Conservation (phyloP, 2,888 invertebrate species). For the Heliconius aoede region DNA sequence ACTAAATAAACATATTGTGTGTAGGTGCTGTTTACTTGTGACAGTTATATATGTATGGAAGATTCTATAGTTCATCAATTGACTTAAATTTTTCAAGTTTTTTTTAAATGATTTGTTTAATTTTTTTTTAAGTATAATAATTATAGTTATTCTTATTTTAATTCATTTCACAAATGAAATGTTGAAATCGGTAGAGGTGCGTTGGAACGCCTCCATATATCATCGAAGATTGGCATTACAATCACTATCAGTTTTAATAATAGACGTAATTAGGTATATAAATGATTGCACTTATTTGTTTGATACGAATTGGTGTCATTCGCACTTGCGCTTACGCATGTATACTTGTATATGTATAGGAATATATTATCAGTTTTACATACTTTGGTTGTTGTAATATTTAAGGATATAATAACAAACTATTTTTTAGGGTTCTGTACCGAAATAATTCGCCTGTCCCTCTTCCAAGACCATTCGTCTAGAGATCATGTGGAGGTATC, state of each 20-base stretch:
- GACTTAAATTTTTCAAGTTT: neutral
- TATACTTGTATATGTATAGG: constrained; percentile 39
- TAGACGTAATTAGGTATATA: constrained; percentile 65
- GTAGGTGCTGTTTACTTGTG: neutral
- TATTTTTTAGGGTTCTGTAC: too few relatives aligned
- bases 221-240: constrained; percentile 59
- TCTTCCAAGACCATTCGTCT: too few relatives aligned
- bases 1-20: neutral
- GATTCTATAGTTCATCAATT: neutral
- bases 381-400: constrained; percentile 6
- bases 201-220: constrained; percentile 60
- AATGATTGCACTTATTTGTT: constrained; percentile 60
- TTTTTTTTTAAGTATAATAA: too few relatives aligned
- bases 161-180: constrained; percentile 58
- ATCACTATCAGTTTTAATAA: constrained; percentile 62
- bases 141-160: neutral
- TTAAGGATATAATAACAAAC: too few relatives aligned
- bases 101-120: neutral
- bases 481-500: too few relatives aligned
- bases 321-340: constrained; percentile 60
- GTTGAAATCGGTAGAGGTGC: constrained; percentile 52
- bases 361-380: constrained; percentile 21
- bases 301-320: constrained; percentile 65
- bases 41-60: neutral
- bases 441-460: too few relatives aligned